phyloP scores from a whole-genome alignment of 2,888 invertebrate genomes.

The Empis stercorea region DNA sequence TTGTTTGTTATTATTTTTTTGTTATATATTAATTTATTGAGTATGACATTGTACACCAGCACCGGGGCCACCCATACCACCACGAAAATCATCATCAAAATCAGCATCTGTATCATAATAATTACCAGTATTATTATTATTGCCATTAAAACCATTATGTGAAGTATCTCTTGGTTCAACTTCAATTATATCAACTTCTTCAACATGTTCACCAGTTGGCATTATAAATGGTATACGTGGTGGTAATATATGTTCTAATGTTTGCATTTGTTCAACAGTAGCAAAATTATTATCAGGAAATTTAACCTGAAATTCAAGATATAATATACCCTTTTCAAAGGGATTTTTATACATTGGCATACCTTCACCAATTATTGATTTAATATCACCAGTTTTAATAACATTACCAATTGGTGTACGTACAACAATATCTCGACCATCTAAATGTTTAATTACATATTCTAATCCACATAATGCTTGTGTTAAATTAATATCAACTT shows the following conservation, averaged over 20 bases:
- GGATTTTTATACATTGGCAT: constrained; percentile 82
- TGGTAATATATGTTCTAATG: constrained; percentile 63
- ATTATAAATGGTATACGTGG: constrained; percentile 53
- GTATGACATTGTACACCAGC: constrained; percentile 68
- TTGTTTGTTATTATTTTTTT: background rate
- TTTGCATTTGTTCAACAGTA: constrained; percentile 48
- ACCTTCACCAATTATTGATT: constrained; percentile 71
- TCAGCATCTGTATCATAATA: constrained; percentile 41
- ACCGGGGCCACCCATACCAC: constrained; percentile 28
- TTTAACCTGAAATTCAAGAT: constrained; percentile 71
- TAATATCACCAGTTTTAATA: constrained; percentile 67
- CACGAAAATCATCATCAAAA: constrained; percentile 25
- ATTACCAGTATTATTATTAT: constrained; percentile 46
- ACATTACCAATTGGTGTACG: constrained; percentile 67
- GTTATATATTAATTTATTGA: constrained; percentile 43
- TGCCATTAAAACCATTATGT: constrained; percentile 45
- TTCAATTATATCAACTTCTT: constrained; percentile 72
- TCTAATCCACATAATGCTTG: constrained; percentile 86
- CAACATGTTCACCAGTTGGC: constrained; percentile 69
- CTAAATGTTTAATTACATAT: constrained; percentile 75
- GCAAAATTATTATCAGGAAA: constrained; percentile 77
- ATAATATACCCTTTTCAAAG: constrained; percentile 75
- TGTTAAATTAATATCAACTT: constrained; percentile 62
- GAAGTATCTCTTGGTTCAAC: constrained; percentile 55
- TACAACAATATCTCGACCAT: constrained; percentile 71